Conservation (phyloP, 2,113 vertebrate genomes). For the Puffinus mauretanicus region DNA sequence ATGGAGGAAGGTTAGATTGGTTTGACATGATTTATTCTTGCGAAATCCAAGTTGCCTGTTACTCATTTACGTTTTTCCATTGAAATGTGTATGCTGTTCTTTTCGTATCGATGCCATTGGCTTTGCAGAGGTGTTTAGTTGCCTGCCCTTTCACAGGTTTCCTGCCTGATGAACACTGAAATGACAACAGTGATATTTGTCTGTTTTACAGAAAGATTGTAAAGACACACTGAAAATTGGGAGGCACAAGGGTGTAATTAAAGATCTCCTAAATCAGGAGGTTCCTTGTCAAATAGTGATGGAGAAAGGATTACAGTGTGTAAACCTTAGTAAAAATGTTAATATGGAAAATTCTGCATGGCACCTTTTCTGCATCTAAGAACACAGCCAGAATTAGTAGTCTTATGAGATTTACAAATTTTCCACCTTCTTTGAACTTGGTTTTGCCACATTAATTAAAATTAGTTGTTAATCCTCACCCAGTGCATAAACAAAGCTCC, state of each 20-base stretch:
- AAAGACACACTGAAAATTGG: neutral
- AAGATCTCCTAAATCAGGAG: neutral
- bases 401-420: neutral
- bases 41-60: neutral
- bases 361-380: neutral
- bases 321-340: neutral
- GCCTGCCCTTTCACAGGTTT: neutral
- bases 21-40: neutral
- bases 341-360: neutral
- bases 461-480: neutral
- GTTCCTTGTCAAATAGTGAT: neutral
- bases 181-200: neutral
- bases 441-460: constrained; percentile 41
- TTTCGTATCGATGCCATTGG: fast-evolving
- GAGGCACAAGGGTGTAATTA: neutral
- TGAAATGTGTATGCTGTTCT: fast-evolving
- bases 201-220: neutral
- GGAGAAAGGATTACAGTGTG: neutral
- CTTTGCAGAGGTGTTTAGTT: neutral
- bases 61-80: neutral
- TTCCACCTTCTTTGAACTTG: constrained; percentile 15
- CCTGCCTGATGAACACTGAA: neutral
- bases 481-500: neutral
- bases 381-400: neutral
- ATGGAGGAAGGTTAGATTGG: neutral